A percentile compares a stretch with the other conserved stretches of the same genome.
Conservation (phyloP, 2,888 invertebrate genomes). For the Venustoraphidia nigricollis region DNA sequence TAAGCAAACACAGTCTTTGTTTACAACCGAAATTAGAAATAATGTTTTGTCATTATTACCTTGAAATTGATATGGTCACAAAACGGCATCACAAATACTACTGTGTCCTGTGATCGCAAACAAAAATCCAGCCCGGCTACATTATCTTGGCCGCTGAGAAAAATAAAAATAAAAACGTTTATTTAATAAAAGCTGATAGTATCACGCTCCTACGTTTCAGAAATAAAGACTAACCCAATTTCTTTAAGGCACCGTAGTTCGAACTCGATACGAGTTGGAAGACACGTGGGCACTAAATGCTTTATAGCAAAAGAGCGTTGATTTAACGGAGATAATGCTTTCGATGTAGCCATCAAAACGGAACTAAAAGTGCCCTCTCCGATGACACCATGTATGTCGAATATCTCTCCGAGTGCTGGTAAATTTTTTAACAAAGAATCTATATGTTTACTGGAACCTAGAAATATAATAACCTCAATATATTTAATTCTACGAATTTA, state of each 20-base stretch:
- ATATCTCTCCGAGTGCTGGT: slow-evolving; percentile 45
- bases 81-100: slow-evolving; percentile 82
- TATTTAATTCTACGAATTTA: too few species aligned
- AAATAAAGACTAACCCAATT: slow-evolving; percentile 42
- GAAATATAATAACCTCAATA: too few species aligned
- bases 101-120: slow-evolving; percentile 58
- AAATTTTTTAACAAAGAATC: slow-evolving; percentile 28
- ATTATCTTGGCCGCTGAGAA: slow-evolving; percentile 60
- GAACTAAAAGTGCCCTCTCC: slow-evolving; percentile 81
- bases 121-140: slow-evolving; percentile 69
- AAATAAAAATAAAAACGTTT: slow-evolving; percentile 1
- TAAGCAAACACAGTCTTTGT: too few species aligned
- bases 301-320: slow-evolving; percentile 64
- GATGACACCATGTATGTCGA: slow-evolving; percentile 52
- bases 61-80: slow-evolving; percentile 41
- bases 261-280: slow-evolving; percentile 64
- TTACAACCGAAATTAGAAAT: too few species aligned
- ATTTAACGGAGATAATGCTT: slow-evolving; percentile 20
- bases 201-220: neutral
- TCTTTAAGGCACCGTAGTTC: slow-evolving; percentile 65
- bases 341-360: slow-evolving; percentile 62
- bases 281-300: slow-evolving; percentile 74
- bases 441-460: too few species aligned
- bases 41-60: too few species aligned
- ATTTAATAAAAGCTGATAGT: neutral